Conservation (phyloP, 1,140 invertebrate genomes). For the Ips typographus region DNA sequence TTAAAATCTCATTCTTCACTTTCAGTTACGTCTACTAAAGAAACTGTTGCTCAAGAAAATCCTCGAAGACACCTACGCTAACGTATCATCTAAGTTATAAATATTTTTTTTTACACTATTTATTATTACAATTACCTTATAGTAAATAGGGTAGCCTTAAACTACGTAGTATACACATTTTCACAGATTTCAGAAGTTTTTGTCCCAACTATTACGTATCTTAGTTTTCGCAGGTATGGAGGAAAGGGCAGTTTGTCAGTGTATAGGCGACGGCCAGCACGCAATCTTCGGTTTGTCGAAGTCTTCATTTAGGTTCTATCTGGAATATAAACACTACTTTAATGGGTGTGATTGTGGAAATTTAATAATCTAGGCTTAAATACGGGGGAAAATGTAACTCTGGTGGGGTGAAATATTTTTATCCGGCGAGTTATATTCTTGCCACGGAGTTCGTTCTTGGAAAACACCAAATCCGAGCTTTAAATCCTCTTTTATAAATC, state of each 20-base stretch:
- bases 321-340: too few species aligned
- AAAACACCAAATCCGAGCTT: too few species aligned
- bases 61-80: too few species aligned
- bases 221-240: conserved; percentile 17
- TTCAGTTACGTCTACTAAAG: too few species aligned
- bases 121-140: conserved; percentile 33
- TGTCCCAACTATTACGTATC: conserved; percentile 45
- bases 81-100: background rate
- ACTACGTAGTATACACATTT: conserved; percentile 51
- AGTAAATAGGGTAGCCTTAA: conserved; percentile 46
- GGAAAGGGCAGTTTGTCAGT: conserved; percentile 36
- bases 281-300: too few species aligned
- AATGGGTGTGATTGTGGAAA: too few species aligned
- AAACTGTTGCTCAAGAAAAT: too few species aligned
- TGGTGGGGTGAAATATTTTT: background rate
- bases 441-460: conserved; percentile 12
- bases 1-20: too few species aligned
- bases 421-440: conserved; percentile 27
- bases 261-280: background rate
- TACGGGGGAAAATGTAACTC: too few species aligned
- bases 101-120: conserved; percentile 23
- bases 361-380: too few species aligned
- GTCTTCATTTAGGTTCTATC: too few species aligned
- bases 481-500: too few species aligned
- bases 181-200: conserved; percentile 40